Conservation (phyloP, 2,888 invertebrate species). For the Acrocera orbiculus region DNA sequence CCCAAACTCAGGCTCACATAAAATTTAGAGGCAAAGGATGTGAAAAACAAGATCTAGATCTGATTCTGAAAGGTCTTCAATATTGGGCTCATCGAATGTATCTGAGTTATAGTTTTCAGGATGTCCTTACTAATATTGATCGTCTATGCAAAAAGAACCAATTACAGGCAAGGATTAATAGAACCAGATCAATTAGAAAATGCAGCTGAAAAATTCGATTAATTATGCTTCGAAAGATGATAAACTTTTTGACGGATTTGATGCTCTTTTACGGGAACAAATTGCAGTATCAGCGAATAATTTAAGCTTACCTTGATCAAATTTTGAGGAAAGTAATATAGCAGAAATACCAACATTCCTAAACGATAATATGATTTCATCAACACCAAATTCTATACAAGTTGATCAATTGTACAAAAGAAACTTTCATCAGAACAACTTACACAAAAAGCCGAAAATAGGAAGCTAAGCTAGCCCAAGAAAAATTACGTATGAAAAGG, state of each 20-base stretch:
- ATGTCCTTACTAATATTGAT: slow-evolving; percentile 62
- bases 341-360: neutral
- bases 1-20: too few relatives aligned
- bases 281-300: slow-evolving; percentile 42
- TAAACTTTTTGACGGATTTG: slow-evolving; percentile 43
- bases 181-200: too few relatives aligned
- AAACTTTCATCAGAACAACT: slow-evolving; percentile 47
- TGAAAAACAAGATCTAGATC: slow-evolving; percentile 63
- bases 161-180: too few relatives aligned
- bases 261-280: slow-evolving; percentile 43
- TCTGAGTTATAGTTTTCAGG: slow-evolving; percentile 77
- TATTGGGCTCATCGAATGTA: slow-evolving; percentile 89
- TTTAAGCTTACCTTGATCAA: neutral
- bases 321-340: neutral
- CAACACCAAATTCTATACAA: neutral
- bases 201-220: too few relatives aligned
- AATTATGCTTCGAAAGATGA: slow-evolving; percentile 7
- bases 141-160: slow-evolving; percentile 65
- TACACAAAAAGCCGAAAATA: slow-evolving; percentile 50
- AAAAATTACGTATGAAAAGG: too few relatives aligned
- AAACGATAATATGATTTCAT: neutral
- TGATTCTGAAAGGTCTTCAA: slow-evolving; percentile 63
- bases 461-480: slow-evolving; percentile 45
- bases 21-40: slow-evolving; percentile 62
- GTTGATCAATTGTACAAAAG: too few relatives aligned